Evolutionary conservation across 2,888 invertebrate species (phyloP), one percentile per base, ranked within the genome.

Genomic region (Philaethria dido): DNA sequence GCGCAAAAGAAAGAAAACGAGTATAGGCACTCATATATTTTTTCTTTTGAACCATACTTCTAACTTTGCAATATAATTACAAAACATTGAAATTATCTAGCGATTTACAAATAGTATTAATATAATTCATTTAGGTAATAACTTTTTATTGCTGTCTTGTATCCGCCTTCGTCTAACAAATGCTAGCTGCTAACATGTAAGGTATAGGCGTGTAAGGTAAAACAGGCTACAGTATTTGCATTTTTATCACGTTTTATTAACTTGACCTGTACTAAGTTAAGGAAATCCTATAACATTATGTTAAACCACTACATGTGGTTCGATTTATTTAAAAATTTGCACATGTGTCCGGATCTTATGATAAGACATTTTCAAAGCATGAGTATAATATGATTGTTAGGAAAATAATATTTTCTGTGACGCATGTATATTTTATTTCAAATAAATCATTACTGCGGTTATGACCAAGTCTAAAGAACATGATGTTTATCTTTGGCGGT

Each of bases 401-500:
- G n/a, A n/a, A n/a, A n/a, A n/a, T n/a, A n/a, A n/a, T n/a, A n/a
- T n/a, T n/a, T n/a, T n/a, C n/a, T n/a, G n/a, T 29, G 29, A 29
- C 29, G 6, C 29, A 4, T 29, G 29, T 29, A 4, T 29, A 29
- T 29, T 29, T 39, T 13, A 33, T 6, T 13, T 39, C 11, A 22
- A 20, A 18, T 18, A 20, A 16, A 18, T 18, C 18, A 18, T 22
- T 11, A 5, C 5, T 42, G 20, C 0, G 22, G 20, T 54, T 29
- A 44, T 29, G 33, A 11, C 2, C 33, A 55, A 2, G 9, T 48
- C 14, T 25, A 11, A 55, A 20, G n/a, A 55, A 20, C 45, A 36
- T 22, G 57, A 57, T 64, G 47, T 55, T 64, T 48, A 64, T 64
- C 50, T 64, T 48, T 25, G 45, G 33, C 16, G 42, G 25, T 64